These are phyloP conservation scores for Trachythela sp. DNA, from an alignment of 64 coral and sea anemone genomes.

Conservation along the genomic window DNA sequence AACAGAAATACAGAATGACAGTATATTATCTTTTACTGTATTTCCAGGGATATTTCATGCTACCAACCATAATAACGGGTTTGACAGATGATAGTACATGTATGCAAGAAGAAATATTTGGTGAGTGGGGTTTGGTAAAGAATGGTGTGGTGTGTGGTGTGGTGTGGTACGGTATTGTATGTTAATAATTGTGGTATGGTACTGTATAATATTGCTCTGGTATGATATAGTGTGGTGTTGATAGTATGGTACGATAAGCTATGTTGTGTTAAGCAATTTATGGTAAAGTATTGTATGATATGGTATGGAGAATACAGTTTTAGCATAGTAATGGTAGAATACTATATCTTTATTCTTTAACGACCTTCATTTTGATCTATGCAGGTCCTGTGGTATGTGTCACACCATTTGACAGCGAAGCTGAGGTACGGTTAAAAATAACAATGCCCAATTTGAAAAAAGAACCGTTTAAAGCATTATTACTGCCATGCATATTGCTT, in stretches of 20 bases:
- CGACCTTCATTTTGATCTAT: not conserved
- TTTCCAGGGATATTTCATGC: slow-evolving; percentile 95
- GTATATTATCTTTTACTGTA: too few species aligned
- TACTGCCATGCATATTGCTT: not conserved
- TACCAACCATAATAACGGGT: slow-evolving; percentile 66
- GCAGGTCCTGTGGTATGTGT: slow-evolving; percentile 68
- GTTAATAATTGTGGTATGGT: not conserved
- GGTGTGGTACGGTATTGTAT: not conserved
- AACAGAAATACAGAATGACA: too few species aligned
- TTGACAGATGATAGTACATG: slow-evolving; percentile 54
- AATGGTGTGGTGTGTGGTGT: too few species aligned
- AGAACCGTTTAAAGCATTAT: not conserved
- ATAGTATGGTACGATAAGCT: too few species aligned
- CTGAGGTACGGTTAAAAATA: slow-evolving; percentile 44
- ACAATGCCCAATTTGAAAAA: not conserved
- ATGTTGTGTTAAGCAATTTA: too few species aligned
- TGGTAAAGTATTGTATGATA: too few species aligned
- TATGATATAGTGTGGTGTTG: not conserved
- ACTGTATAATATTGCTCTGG: not conserved
- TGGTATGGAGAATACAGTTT: too few species aligned
- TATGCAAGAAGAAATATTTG: slow-evolving; percentile 94
- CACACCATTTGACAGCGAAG: slow-evolving; percentile 75
- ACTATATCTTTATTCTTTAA: too few species aligned
- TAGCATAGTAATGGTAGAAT: too few species aligned
- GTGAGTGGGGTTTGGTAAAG: slow-evolving; percentile 9